Conservation (phyloP, 2,113 vertebrate species). For the Melanerpes aurifrons region DNA sequence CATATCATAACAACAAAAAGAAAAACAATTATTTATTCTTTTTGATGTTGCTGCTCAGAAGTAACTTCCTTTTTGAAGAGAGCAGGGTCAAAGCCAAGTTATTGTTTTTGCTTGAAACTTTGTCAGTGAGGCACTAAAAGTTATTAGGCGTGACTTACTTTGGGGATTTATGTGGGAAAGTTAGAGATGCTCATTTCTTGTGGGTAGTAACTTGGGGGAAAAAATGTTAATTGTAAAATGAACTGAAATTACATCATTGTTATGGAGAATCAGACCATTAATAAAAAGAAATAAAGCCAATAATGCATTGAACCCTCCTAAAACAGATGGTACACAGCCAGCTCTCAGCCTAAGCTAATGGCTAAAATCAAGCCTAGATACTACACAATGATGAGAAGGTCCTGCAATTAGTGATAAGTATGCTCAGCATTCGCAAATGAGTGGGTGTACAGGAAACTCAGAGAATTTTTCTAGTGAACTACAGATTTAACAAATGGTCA, state of each 20-base stretch:
- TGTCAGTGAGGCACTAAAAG: conserved; percentile 70
- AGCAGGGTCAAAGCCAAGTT: conserved; percentile 84
- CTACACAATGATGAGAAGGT: neutral
- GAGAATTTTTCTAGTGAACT: neutral
- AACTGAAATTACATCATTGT: neutral
- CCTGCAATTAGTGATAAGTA: neutral
- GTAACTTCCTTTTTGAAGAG: conserved; percentile 82
- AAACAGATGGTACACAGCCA: neutral
- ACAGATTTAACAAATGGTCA: conserved; percentile 38
- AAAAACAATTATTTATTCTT: conserved; percentile 99
- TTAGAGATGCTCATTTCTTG: conserved; percentile 55
- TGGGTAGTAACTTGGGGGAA: conserved; percentile 6
- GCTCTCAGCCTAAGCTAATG: neutral
- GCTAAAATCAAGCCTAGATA: conserved; percentile 10
- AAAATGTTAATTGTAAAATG: conserved; percentile 5
- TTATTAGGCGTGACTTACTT: conserved; percentile 78
- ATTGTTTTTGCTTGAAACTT: conserved; percentile 82
- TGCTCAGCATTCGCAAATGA: conserved; percentile 8
- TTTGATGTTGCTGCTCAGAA: conserved; percentile 93
- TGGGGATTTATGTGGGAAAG: conserved; percentile 65
- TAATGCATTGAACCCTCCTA: neutral
- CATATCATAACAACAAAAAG: conserved; percentile 97
- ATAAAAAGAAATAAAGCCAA: neutral
- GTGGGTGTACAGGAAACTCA: neutral
- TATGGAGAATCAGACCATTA: neutral